Base-by-base conservation (phyloP, 2,113 vertebrate species). In the Excalfactoria chinensis region DNA sequence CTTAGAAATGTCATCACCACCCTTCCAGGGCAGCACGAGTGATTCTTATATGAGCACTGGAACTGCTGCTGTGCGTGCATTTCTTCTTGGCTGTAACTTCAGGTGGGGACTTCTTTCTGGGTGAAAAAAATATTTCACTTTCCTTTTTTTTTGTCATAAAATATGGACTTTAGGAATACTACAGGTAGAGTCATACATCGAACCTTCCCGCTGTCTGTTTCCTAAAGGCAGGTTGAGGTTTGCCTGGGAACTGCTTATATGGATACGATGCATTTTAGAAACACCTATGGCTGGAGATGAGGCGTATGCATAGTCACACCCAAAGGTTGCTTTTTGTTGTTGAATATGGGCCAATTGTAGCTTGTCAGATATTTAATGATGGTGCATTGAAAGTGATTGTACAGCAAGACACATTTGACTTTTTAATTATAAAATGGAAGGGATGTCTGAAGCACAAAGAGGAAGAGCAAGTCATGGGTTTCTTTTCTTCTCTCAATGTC, bases 151-250 rank as follows among this genome's bases (percentile, higher is more conserved):
- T 3, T 9, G 25, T n/a, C 13, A 3, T 51, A 20, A 75, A 74
- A 48, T 46, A 20, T 3, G 66, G 18, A 41, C 20, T 40, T 20
- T 41, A 32, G 30, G 71, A 71, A 43, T 35, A 48, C 32, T 13
- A 18, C 15, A 22, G 40, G 26, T 34, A 37, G 62, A 23, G 17
- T 37, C 0, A 0, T 28, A 2, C 40, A 56, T 63, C 37, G 21
- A 28, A 40, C 32, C 53, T 58, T 58, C 22, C 43, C 11, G 4
- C 46, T 30, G 60, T 12, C 23, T 60, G n/a, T 16, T 14, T 69
- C 55, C 75, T 15, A 3, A 20, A 41, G 60, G 73, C 69, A 74
- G 69, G 9, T 10, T 11, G 13, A 22, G 37, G 41, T 94, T 66
- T 68, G 18, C 64, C 71, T 41, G 59, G 2, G 17, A 79, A 19